Evolutionary conservation across 1,140 invertebrate species (phyloP), one percentile per base, ranked within the genome.

Genomic region (Apis florea): DNA sequence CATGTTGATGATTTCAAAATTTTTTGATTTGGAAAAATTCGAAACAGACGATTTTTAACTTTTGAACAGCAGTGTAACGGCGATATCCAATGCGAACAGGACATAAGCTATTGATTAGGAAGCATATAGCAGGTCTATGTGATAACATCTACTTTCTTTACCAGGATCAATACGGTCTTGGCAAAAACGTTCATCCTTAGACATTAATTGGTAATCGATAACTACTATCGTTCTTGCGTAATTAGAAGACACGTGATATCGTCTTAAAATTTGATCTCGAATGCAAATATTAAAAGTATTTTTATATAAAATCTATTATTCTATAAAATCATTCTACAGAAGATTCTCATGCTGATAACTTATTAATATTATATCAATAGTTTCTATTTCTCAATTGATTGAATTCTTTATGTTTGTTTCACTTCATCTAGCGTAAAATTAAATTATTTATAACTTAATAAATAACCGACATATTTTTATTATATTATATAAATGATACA

Each of bases 111-210:
- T 63, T 61, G 68, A 54, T 79, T 54, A 71, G 24, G n/a, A 19
- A 31, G 40, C 17, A 54, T 72, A 21, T 69, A 64, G 69, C 24
- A 19, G 19, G 31, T 40, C 21, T 47, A n/a, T 17, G 51, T 15
- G 77, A 79, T 17, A 19, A 49, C 21, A 63, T 53, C 58, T n/a
- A 64, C 21, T 15, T 64, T 63, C 19, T 61, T 24, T 63, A 66
- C n/a, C 72, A 73, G 67, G 73, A 82, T 77, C 80, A 56, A 82
- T 82, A 82, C 56, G 64, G 49, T 82, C 58, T 82, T 77, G 73
- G 66, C 80, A 70, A 67, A 82, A 70, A 68, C 24, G 61, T n/a
- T 17, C 69, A 40, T 77, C 75, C 73, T 67, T 75, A 75, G 21
- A 51, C 71, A 11, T 49, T 59, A 47, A 49, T 21, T 5, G 17